Evolutionary conservation across 92 coral and sea anemone genomes (phyloP), one percentile per base, ranked within the genome.

Genomic region (Epizoanthus scotinus): DNA sequence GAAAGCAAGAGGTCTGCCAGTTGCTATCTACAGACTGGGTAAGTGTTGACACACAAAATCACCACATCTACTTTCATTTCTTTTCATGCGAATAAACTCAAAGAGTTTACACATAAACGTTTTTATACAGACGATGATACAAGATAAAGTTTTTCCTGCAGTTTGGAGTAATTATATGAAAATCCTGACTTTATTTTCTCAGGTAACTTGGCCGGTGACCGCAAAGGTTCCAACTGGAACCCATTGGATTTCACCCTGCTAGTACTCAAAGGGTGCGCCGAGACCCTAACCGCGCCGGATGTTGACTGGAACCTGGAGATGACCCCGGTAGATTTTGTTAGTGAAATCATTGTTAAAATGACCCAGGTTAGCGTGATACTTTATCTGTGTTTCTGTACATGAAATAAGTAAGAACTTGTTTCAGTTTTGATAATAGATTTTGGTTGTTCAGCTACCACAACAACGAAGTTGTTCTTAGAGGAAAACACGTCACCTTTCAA

Each of bases 241-340:
- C 94, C 97, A 20, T 21, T 90, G 58, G 97, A 93, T 81, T 93
- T 93, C 74, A 93, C 87, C 47, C 86, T 93, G 47, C 73, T 93
- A 59, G 83, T 90, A 85, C 74, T 93, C 63, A 85, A 81, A 31
- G 97, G 94, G 4, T 83, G 93, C 81, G 87, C 94, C 38, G 85
- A 82, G 78, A 93, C 92, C 28, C 79, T 87, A 15, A 60, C 89
- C 24, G 97, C 97, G 49, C 97, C 97, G 3, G 84, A 85, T 85
- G 79, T 93, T 31, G 90, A 90, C 87, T 93, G 97, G 97, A 85
- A 83, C 61, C 81, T 93, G 54, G 97, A 93, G 66, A 86, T 93
- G 94, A 93, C 94, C 19, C 97, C 97, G 2, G 97, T 93, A 42
- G 97, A 93, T 55, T 93, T 93, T 64, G 94, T 84, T 17, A 93